Evolutionary conservation across 2,888 invertebrate genomes (phyloP), one percentile per base, ranked within the genome.

Genomic region (Zele albiditarsus): DNA sequence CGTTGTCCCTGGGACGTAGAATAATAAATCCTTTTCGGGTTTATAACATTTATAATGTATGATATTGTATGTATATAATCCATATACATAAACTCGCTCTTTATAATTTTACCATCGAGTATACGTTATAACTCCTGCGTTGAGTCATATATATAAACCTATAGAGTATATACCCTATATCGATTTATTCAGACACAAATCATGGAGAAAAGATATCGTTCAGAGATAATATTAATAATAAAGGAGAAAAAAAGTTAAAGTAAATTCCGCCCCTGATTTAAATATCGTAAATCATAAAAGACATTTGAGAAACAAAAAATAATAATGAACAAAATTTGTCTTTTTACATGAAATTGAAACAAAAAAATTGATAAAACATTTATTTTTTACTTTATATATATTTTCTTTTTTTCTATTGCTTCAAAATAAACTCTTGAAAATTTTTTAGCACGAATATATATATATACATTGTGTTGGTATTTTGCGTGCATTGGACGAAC

Each of bases 131-230:
- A 58, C 58, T 38, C 25, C 38, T 69, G 6, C 23, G 57, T 53
- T 74, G 68, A 74, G 49, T 69, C 69, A 68, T 68, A 62, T 27
- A 53, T 20, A 8, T 20, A 53, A n/a, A 20, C 38, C n/a, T n/a
- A 46, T 46, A 46, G n/a, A n/a, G 6, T 14, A 46, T 3, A 46
- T 46, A 46, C 46, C 46, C 46, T 5, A 46, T 53, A 53, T 73
- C 68, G 60, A 69, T 74, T 69, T 53, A 53, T 33, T 74, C 63
- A 69, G 53, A 68, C 69, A 74, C 73, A 74, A 74, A 74, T 74
- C 73, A 74, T 8, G 27, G 6, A 53, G 42, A 27, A 27, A 38
- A 67, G 68, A 74, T 74, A 65, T 58, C 31, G 63, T 53, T 63
- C 70, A 25, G 6, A 65, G 42, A 70, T 70, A 65, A 53, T 20